phyloP scores from a whole-genome alignment of 2,888 invertebrate genomes.

The Achlya flavicornis region DNA sequence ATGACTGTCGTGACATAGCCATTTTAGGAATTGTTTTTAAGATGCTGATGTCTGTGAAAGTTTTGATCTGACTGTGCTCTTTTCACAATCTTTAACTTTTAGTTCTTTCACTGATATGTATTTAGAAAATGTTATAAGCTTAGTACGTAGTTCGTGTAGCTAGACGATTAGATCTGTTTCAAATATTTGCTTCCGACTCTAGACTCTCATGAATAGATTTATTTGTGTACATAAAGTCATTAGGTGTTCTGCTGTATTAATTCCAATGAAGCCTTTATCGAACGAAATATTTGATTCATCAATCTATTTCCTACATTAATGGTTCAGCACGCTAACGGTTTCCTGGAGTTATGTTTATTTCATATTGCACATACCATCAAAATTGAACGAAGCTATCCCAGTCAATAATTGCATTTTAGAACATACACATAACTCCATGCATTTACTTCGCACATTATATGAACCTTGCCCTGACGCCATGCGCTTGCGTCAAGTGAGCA shows the following conservation, averaged over 20 bases:
- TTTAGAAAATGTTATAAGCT: background rate
- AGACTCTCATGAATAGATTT: background rate
- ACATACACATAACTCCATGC: background rate
- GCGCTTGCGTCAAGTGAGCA: slow-evolving; percentile 10
- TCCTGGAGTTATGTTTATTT: background rate
- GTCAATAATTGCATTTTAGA: background rate
- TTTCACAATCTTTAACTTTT: background rate
- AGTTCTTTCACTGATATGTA: background rate
- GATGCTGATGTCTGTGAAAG: slow-evolving; percentile 20
- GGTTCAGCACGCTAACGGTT: background rate
- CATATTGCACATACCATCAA: background rate
- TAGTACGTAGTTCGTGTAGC: background rate
- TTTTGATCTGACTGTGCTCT: background rate
- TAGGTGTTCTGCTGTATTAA: background rate
- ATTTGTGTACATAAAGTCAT: background rate
- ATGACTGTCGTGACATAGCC: slow-evolving; percentile 33
- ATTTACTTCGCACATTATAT: background rate
- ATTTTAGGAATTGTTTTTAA: slow-evolving; percentile 32
- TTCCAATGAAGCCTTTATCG: background rate
- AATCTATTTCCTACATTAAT: background rate
- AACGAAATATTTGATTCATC: background rate
- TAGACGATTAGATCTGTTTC: background rate
- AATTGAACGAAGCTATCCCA: background rate
- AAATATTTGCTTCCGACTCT: background rate
- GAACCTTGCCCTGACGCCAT: slow-evolving; percentile 2